Evolutionary conservation across 2,888 invertebrate species (phyloP).

Genomic region (Caenorhabditis sulstoni): DNA sequence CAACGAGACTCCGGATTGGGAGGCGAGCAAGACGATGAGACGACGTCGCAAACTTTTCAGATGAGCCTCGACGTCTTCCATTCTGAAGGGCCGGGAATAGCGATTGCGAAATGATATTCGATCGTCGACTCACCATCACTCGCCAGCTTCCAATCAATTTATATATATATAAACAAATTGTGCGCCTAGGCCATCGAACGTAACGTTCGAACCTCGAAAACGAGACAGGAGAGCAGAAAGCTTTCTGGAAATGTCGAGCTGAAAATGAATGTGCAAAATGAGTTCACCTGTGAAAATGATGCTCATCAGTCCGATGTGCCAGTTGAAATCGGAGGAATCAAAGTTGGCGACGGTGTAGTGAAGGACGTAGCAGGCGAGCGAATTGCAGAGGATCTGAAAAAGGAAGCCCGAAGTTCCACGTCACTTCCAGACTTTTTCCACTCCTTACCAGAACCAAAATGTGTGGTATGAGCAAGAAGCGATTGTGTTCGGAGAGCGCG

Average conservation of each 20-base stretch:
- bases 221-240: slow-evolving; percentile 57
- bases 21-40: not conserved
- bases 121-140: no score
- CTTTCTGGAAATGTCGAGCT: slow-evolving; percentile 53
- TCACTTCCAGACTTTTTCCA: not conserved
- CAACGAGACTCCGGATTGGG: not conserved
- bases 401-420: not conserved
- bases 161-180: slow-evolving; percentile 1
- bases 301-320: slow-evolving; percentile 59
- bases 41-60: not conserved
- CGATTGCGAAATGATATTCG: not conserved
- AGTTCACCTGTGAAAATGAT: slow-evolving; percentile 53
- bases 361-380: slow-evolving; percentile 35
- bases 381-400: slow-evolving; percentile 59
- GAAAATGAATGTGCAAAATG: not conserved
- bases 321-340: slow-evolving; percentile 63
- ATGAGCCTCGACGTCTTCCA: no score
- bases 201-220: slow-evolving; percentile 63
- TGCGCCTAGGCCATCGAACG: slow-evolving; percentile 49
- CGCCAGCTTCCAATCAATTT: no score
- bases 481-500: slow-evolving; percentile 67
- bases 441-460: slow-evolving; percentile 69
- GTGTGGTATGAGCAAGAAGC: slow-evolving; percentile 70
- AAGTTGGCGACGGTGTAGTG: slow-evolving; percentile 53
- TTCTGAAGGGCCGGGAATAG: not conserved